Evolutionary conservation across 2,113 vertebrate species (phyloP).

Genomic region (Galemys pyrenaicus): DNA sequence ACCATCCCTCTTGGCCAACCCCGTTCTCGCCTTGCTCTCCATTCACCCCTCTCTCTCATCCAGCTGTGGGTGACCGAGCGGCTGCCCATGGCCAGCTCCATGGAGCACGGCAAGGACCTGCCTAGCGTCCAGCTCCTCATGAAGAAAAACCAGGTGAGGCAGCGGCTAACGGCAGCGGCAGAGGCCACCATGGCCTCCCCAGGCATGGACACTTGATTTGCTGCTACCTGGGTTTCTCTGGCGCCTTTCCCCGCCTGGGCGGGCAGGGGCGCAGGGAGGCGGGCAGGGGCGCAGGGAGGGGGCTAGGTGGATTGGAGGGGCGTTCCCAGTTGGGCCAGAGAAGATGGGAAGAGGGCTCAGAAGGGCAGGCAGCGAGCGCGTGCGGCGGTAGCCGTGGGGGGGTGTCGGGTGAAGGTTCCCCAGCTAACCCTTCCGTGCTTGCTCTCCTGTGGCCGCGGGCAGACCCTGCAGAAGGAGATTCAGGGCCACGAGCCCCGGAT

Average conservation of each 20-base stretch:
- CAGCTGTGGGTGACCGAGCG: conserved; percentile 95
- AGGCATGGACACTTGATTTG: neutral
- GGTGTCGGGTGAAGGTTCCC: fast-evolving
- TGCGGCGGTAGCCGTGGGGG: neutral
- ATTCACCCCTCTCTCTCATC: neutral
- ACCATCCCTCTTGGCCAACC: neutral
- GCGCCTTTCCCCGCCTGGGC: neutral
- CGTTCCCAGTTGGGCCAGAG: neutral
- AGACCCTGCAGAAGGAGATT: conserved; percentile 96
- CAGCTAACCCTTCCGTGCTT: neutral
- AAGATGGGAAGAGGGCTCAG: neutral
- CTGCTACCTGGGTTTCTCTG: neutral
- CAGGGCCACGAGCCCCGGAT: conserved; percentile 95
- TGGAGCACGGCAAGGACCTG: conserved; percentile 94
- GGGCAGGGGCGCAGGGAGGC: neutral
- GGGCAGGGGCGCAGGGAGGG: neutral
- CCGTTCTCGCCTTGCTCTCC: neutral
- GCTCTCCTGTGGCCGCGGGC: neutral
- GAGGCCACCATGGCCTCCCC: neutral
- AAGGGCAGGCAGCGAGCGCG: no score
- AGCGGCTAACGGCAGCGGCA: neutral
- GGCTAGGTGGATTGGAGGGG: no score
- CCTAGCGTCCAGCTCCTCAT: conserved; percentile 95
- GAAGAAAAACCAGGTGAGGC: conserved; percentile 94
- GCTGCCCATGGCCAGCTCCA: conserved; percentile 92